Percentiles rank a stretch among this genome's conserved stretches.
Conservation (phyloP, 2,888 invertebrate genomes). For the Sceliomorpha sp. region DNA sequence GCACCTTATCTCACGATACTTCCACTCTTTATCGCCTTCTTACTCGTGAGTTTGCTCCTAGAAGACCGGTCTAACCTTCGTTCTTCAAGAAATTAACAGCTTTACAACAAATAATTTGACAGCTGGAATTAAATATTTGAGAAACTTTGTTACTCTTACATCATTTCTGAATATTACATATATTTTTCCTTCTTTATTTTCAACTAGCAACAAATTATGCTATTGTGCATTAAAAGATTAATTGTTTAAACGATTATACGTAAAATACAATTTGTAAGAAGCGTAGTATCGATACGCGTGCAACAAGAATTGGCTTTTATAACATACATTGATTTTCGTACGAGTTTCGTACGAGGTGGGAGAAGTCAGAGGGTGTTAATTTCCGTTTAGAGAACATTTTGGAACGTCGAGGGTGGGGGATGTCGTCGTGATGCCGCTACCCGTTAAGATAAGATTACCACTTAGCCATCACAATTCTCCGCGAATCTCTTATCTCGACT, state of each 20-base stretch:
- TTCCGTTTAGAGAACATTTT: slow-evolving; percentile 74
- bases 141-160: no score
- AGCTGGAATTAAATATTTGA: not conserved
- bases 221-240: no score
- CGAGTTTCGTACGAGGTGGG: slow-evolving; percentile 47
- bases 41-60: slow-evolving; percentile 33
- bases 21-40: slow-evolving; percentile 57
- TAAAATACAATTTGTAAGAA: no score
- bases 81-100: slow-evolving; percentile 70
- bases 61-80: slow-evolving; percentile 35
- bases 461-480: slow-evolving; percentile 74
- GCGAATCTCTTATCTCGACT: slow-evolving; percentile 60
- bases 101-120: slow-evolving; percentile 68
- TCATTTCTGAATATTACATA: slow-evolving; percentile 1
- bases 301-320: no score
- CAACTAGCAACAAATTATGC: no score
- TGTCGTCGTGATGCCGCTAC: slow-evolving; percentile 64
- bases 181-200: not conserved
- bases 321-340: slow-evolving; percentile 73
- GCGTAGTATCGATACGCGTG: no score
- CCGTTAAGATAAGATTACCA: slow-evolving; percentile 78
- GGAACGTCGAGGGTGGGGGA: slow-evolving; percentile 68
- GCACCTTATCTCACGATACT: slow-evolving; percentile 58
- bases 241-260: no score
- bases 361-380: slow-evolving; percentile 72